These are phyloP conservation scores for Poecilus cupreus DNA, from an alignment of 2,888 invertebrate species.

Conservation along the genomic window DNA sequence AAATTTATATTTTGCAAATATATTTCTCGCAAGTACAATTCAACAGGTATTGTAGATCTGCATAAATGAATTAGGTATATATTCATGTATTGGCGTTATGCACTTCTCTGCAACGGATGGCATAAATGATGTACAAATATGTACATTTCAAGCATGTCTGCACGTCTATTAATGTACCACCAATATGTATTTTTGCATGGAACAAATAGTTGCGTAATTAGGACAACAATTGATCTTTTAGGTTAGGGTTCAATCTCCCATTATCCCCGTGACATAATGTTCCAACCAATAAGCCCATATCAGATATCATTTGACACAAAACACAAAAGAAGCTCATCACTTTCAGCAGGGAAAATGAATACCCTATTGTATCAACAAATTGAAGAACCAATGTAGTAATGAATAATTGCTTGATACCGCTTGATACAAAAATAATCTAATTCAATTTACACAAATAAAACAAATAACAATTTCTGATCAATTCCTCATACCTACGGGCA, in stretches of 20 bases:
- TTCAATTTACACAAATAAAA: too few relatives aligned
- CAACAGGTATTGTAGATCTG: too few relatives aligned
- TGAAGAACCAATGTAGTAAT: neutral
- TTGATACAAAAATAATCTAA: neutral
- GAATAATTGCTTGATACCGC: too few relatives aligned
- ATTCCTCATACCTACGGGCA: too few relatives aligned
- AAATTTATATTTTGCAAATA: too few relatives aligned
- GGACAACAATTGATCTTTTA: constrained; percentile 23
- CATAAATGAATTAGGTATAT: too few relatives aligned
- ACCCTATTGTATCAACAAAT: neutral
- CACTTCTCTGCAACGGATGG: too few relatives aligned
- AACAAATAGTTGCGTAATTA: neutral
- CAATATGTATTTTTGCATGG: neutral
- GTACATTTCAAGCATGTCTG: too few relatives aligned
- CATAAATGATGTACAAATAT: too few relatives aligned
- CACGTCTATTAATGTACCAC: too few relatives aligned
- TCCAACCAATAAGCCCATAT: constrained; percentile 2
- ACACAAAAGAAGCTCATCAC: neutral
- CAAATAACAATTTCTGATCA: neutral
- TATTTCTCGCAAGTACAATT: too few relatives aligned
- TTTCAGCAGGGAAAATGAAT: neutral
- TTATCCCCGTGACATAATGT: neutral
- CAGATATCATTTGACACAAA: neutral
- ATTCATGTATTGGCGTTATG: too few relatives aligned
- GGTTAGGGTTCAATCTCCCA: constrained; percentile 4